Percentiles rank a stretch among this genome's conserved stretches.
Conservation (phyloP, 2,113 vertebrate species). For the Dendropsophus ebraccatus region DNA sequence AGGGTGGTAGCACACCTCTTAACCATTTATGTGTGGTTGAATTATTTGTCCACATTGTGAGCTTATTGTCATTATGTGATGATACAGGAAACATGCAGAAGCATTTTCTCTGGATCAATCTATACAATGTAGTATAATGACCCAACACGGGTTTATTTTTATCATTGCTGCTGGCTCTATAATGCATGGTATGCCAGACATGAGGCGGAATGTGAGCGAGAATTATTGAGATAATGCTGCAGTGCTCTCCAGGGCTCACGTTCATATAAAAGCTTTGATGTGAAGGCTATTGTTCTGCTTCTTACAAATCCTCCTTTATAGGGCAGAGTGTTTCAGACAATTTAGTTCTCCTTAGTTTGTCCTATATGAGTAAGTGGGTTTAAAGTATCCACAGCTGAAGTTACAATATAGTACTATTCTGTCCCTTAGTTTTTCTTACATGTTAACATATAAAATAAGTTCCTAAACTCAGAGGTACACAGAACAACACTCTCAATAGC, state of each 20-base stretch:
- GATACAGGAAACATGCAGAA: neutral
- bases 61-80: slow-evolving; percentile 8
- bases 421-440: no score
- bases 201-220: neutral
- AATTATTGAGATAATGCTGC: slow-evolving; percentile 12
- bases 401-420: neutral
- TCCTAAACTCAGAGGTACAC: no score
- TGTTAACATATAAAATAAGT: no score
- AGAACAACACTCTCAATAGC: neutral
- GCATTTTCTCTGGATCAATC: slow-evolving; percentile 51
- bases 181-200: slow-evolving; percentile 34
- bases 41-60: neutral
- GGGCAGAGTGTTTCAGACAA: neutral
- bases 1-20: no score
- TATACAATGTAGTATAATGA: slow-evolving; percentile 23
- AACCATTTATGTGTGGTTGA: neutral
- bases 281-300: slow-evolving; percentile 20
- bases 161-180: slow-evolving; percentile 31
- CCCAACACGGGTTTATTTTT: slow-evolving; percentile 50
- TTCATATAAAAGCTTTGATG: slow-evolving; percentile 11
- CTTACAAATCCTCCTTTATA: neutral
- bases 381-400: neutral
- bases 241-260: slow-evolving; percentile 11
- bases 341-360: neutral
- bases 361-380: neutral